phyloP scores from a whole-genome alignment of 2,113 vertebrate genomes.

The Sceloporus undulatus region DNA sequence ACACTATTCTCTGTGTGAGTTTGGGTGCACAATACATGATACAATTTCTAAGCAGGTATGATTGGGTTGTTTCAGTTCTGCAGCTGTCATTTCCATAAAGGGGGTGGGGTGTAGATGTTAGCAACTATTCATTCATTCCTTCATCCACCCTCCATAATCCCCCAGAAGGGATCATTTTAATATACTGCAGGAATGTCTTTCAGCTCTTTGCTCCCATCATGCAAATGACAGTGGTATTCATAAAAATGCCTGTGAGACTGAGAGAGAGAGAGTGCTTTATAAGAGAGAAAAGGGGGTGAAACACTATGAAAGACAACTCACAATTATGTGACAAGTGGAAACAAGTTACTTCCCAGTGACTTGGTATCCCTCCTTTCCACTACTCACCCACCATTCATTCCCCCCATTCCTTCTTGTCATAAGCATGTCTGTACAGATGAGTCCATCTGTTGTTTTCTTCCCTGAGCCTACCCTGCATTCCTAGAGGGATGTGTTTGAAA shows the following conservation, averaged over 20 bases:
- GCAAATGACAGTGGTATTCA: neutral
- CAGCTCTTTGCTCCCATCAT: slow-evolving; percentile 13
- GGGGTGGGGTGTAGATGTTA: neutral
- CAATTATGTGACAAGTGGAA: slow-evolving; percentile 30
- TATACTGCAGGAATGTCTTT: slow-evolving; percentile 5
- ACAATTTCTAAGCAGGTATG: neutral
- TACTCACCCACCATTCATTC: neutral
- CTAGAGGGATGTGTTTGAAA: slow-evolving; percentile 67
- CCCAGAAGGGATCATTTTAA: slow-evolving; percentile 18
- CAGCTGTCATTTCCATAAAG: neutral
- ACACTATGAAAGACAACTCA: neutral
- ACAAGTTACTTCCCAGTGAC: neutral
- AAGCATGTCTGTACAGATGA: slow-evolving; percentile 16
- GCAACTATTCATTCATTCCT: neutral
- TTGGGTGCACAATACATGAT: neutral
- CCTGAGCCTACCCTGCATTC: slow-evolving; percentile 56
- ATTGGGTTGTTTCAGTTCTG: neutral
- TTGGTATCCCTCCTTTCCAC: neutral
- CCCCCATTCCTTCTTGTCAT: slow-evolving; percentile 4
- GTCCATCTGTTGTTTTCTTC: slow-evolving; percentile 56
- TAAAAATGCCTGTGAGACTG: neutral
- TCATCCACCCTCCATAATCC: neutral
- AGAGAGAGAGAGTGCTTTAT: neutral
- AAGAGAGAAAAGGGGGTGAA: slow-evolving; percentile 31
- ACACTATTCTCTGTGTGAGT: neutral